Conservation (phyloP, 2,888 invertebrate genomes). For the Pheosia tremula region DNA sequence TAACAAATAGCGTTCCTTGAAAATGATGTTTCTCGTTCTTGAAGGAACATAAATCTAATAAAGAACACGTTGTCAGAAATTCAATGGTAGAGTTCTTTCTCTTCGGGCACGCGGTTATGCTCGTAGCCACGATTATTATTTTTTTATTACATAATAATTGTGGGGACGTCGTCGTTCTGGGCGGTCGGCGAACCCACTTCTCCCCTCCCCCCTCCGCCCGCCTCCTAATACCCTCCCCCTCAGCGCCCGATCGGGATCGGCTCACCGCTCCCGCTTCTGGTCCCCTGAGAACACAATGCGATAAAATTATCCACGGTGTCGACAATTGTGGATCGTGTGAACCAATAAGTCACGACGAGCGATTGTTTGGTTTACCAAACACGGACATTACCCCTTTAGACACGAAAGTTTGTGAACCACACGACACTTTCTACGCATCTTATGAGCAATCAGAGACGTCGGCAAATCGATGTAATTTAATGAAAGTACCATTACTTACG, state of each 20-base stretch:
- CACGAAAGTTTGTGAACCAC: constrained; percentile 34
- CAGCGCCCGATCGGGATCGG: constrained; percentile 42
- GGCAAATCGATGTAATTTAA: constrained; percentile 38
- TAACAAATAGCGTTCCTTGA: too few species aligned
- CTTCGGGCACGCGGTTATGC: constrained; percentile 53
- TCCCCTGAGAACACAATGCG: constrained; percentile 55
- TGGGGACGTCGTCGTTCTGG: constrained; percentile 55
- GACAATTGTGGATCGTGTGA: constrained; percentile 53
- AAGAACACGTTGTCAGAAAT: constrained; percentile 23
- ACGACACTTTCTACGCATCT: constrained; percentile 41
- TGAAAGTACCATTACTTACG: constrained; percentile 39
- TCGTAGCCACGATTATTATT: constrained; percentile 59
- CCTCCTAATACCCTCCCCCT: constrained; percentile 10
- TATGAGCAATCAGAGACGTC: constrained; percentile 27
- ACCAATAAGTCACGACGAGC: constrained; percentile 56
- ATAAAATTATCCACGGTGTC: constrained; percentile 67
- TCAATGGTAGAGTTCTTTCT: constrained; percentile 43
- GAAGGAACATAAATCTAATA: constrained; percentile 24
- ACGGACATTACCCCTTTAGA: constrained; percentile 54
- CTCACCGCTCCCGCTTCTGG: constrained; percentile 42
- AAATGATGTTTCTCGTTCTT: too few species aligned
- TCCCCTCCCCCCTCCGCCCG: constrained; percentile 19
- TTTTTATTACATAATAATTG: constrained; percentile 72
- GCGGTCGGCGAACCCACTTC: constrained; percentile 59
- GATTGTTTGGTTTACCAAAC: constrained; percentile 46